Percentiles rank a stretch among this genome's conserved stretches.
phyloP scores from a whole-genome alignment of 2,113 vertebrate genomes.

The Coryphaenoides rupestris region DNA sequence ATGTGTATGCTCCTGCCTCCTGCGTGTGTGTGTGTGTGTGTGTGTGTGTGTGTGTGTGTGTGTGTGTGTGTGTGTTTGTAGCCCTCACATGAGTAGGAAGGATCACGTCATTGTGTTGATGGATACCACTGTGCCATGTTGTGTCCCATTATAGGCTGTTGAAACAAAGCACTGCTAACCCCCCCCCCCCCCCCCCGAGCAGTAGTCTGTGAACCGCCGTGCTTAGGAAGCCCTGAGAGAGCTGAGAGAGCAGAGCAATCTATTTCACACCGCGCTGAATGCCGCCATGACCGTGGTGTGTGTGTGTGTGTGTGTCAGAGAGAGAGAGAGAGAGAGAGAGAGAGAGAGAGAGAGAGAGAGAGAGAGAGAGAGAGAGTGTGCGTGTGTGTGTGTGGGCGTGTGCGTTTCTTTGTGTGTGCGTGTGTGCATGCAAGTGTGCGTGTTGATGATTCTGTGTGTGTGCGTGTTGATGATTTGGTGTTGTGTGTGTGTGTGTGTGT shows the following conservation, averaged over 20 bases:
- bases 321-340: no score
- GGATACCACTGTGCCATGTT: not conserved
- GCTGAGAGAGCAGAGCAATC: not conserved
- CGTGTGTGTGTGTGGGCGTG: no score
- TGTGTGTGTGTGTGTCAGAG: no score
- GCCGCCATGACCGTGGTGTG: conserved; percentile 1
- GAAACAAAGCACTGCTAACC: not conserved
- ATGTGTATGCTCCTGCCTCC: not conserved
- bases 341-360: no score
- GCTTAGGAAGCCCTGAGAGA: conserved; percentile 20
- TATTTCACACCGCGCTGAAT: not conserved
- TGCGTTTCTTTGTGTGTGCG: no score
- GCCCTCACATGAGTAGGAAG: not conserved
- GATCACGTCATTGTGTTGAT: not conserved
- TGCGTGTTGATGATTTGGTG: no score
- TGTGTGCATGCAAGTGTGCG: no score
- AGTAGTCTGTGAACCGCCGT: conserved; percentile 13
- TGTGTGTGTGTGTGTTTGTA: not conserved
- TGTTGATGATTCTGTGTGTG: no score
- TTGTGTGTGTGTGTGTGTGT: no score
- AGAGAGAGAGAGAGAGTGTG: no score
- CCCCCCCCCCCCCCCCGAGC: no score
- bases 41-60: not conserved
- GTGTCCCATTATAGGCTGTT: conserved; percentile 14
- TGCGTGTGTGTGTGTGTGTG: not conserved